A percentile compares a stretch with the other conserved stretches of the same genome.
Evolutionary conservation across 2,113 vertebrate species (phyloP).

Genomic region (Nasalis larvatus): DNA sequence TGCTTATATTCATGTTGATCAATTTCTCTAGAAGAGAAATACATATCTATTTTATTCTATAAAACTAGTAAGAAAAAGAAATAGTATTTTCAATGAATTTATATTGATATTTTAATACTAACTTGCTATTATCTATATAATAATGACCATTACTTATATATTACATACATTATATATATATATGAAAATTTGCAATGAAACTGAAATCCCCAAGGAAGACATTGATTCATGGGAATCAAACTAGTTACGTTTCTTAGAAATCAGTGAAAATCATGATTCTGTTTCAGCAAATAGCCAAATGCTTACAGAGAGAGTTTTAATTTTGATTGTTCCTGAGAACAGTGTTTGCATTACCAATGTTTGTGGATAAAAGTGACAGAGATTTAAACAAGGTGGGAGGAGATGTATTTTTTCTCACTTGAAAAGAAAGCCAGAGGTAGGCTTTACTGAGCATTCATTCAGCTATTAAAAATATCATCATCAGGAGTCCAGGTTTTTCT

Average conservation of each 20-base stretch:
- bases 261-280: background rate
- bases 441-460: background rate
- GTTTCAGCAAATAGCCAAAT: background rate
- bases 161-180: background rate
- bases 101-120: background rate
- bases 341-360: background rate
- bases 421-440: background rate
- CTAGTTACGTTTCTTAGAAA: background rate
- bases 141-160: background rate
- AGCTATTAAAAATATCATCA: background rate
- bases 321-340: background rate
- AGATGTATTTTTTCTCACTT: background rate
- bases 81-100: background rate
- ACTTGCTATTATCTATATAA: background rate
- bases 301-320: background rate
- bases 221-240: background rate
- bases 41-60: background rate
- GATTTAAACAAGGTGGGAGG: background rate
- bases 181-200: background rate
- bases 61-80: background rate
- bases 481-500: background rate
- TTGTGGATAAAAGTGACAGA: background rate
- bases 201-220: background rate
- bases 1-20: slow-evolving; percentile 21
- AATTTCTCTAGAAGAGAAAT: background rate